Evolutionary conservation across 2,888 invertebrate species (phyloP), one percentile per base, ranked within the genome.

Genomic region (Drosophila falleni): DNA sequence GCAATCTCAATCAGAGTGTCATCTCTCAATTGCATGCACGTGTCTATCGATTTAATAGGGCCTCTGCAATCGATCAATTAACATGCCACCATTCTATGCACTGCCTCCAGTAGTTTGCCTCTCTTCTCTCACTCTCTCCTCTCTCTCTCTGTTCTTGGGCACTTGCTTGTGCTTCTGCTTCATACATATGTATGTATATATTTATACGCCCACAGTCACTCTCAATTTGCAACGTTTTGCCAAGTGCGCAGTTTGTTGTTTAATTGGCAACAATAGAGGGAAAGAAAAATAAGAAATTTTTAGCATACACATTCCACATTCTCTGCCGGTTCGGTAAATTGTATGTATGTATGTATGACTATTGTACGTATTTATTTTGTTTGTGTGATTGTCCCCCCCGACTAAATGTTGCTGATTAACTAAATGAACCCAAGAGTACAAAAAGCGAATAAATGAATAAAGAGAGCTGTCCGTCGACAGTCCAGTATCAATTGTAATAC

Each of bases 381-480:
- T 47, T 50, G 47, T 74, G 44, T 63, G 37, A 26, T 15, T 42
- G 69, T 79, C 61, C 59, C 61, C 59, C 29, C 35, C 13, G 5
- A 10, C 29, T 56, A 31, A 44, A 44, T 56, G 46, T 58, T 47
- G 37, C 23, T 69, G 75, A 77, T 69, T 79, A 77, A 73, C 71
- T 11, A 26, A 61, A 51, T 23, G 16, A 46, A 54, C 44, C 23
- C 3, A 54, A 53, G 31, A 41, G 49, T 60, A 70, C 42, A 41
- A 61, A 67, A 72, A 81, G 78, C 92, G 92, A 91, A 91, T 92
- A 91, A 89, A 95, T 95, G 95, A 95, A 96, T 97, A 95, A 98
- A 98, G 98, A 98, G 98, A 98, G 98, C 98, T 97, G 97, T 98
- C 98, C 97, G 97, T 98, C 97, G 98, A 98, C 98, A 98, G 98